A percentile compares a stretch with the other conserved stretches of the same genome.
These are phyloP conservation scores for Pseudobourletiella spinata DNA, from an alignment of 1,140 invertebrate species.

Conservation along the genomic window DNA sequence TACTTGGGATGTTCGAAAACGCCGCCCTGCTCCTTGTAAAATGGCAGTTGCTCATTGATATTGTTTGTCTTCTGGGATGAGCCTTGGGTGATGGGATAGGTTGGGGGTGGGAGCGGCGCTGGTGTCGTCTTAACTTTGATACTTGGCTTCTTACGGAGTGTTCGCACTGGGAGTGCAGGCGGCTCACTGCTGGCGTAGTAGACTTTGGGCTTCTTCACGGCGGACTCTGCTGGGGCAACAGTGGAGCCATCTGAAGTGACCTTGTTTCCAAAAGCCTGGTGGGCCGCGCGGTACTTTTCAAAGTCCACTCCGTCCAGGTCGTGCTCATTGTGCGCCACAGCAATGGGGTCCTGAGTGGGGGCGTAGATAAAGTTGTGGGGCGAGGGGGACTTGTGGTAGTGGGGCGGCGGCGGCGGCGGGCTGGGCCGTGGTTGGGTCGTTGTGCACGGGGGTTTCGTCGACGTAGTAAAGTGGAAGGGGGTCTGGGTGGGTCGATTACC, in stretches of 20 bases:
- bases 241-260: constrained; percentile 10
- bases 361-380: constrained; percentile 33
- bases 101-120: neutral
- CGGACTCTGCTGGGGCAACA: neutral
- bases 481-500: constrained; percentile 30
- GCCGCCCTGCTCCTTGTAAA: constrained; percentile 34
- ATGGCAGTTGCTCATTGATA: constrained; percentile 29
- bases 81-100: neutral
- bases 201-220: neutral
- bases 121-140: neutral
- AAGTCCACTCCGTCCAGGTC: constrained; percentile 30
- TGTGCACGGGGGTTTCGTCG: constrained; percentile 10
- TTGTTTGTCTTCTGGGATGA: constrained; percentile 4
- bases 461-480: constrained; percentile 32
- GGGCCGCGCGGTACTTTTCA: constrained; percentile 22
- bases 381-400: constrained; percentile 12
- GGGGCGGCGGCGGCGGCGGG: neutral
- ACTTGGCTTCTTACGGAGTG: neutral
- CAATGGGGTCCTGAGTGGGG: constrained; percentile 28
- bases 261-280: constrained; percentile 29
- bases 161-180: neutral
- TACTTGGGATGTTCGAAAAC: constrained; percentile 25
- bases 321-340: constrained; percentile 14
- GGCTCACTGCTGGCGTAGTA: neutral
- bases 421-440: neutral